Evolutionary conservation across 2,113 vertebrate genomes (phyloP), one percentile per base, ranked within the genome.

Genomic region (Platichthys flesus): DNA sequence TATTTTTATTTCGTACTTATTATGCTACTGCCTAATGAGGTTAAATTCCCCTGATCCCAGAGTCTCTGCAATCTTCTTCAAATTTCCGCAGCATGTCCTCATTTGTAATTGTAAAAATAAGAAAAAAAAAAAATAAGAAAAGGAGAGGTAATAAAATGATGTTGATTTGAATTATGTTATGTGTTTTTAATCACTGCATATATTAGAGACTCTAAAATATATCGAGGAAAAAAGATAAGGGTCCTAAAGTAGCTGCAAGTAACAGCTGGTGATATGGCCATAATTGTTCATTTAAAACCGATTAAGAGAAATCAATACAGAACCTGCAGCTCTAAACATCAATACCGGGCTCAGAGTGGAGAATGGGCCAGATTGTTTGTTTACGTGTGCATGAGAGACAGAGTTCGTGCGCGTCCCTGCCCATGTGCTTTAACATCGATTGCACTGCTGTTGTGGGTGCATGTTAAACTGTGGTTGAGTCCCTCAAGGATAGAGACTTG

Each of bases 211-310:
- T 67, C 12, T 60, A 2, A 55, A 16, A 23, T 59, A 65, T 68
- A 65, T 23, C 62, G 23, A 66, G 4, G 35, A 10, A 71, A 71
- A n/a, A 69, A 51, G 45, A 9, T 15, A 40, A 52, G 35, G 42
- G 18, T 62, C 26, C 37, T 26, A 35, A 21, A 64, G 3, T 69
- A 37, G 70, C 57, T 64, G n/a, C 45, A 67, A 75, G 59, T 71
- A 81, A 81, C 62, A 35, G 20, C 67, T 47, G 64, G 65, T 68
- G 76, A 84, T 67, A 71, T 35, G n/a, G 42, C 71, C 60, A 78
- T 92, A 90, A 92, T 91, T 90, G 86, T 91, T 91, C 84, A 91
- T 91, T 93, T 90, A 91, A 88, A 91, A 89, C 80, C 85, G 85
- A 89, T 93, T 90, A 91, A 79, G 77, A 79, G 59, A 74, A 91